Conservation (phyloP, 2,797 vertebrate genomes). For the Australoheros facetus region DNA sequence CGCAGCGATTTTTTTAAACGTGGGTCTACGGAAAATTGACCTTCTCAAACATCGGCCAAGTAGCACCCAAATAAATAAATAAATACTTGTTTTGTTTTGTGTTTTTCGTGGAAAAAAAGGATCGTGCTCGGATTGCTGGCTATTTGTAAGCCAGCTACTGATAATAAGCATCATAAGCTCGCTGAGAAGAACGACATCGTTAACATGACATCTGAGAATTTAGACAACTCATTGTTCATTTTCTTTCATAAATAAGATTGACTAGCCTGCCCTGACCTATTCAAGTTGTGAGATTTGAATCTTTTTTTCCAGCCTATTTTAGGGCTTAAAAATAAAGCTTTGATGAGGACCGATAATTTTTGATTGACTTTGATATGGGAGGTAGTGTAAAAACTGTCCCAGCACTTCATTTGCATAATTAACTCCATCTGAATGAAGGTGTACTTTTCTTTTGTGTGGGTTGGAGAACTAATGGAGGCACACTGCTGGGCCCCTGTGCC, state of each 20-base stretch:
- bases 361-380: neutral
- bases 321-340: neutral
- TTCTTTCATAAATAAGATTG: neutral
- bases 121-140: slow-evolving; percentile 1
- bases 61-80: neutral
- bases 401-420: slow-evolving; percentile 34
- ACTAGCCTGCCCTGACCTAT: neutral
- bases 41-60: neutral
- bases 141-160: neutral
- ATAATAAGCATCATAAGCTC: neutral
- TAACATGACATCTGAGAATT: neutral
- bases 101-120: neutral
- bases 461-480: slow-evolving; percentile 33
- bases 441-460: slow-evolving; percentile 27
- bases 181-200: neutral
- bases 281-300: neutral
- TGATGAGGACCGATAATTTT: neutral
- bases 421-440: slow-evolving; percentile 35
- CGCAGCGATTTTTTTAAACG: neutral
- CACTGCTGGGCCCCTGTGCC: neutral
- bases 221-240: neutral
- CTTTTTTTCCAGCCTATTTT: neutral
- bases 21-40: neutral
- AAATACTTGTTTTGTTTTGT: neutral
- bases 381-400: neutral